Percentiles rank a stretch among this genome's conserved stretches.
Evolutionary conservation across 2,797 vertebrate genomes (phyloP).

Genomic region (Eulemur mongoz): DNA sequence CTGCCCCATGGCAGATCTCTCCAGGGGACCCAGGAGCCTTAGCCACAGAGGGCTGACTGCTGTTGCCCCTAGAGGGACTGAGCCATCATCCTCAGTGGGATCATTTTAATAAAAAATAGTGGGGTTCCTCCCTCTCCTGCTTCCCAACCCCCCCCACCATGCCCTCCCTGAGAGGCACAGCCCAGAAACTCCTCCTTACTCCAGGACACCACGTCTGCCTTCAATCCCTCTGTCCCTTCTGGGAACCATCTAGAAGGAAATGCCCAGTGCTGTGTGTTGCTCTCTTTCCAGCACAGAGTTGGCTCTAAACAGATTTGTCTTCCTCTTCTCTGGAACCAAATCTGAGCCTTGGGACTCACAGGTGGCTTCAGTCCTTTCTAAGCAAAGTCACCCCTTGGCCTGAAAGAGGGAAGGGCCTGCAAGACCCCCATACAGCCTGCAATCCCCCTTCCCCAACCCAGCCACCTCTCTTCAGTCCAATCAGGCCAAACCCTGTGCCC

Average conservation of each 20-base stretch:
- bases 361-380: neutral
- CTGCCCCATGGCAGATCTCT: neutral
- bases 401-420: neutral
- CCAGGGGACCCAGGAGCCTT: neutral
- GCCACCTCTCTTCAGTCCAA: neutral
- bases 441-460: neutral
- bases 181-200: neutral
- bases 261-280: fast-evolving
- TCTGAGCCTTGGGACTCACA: neutral
- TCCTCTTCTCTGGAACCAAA: neutral
- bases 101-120: neutral
- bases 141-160: neutral
- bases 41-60: neutral
- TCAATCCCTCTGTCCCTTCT: neutral
- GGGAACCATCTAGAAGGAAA: neutral
- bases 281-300: neutral
- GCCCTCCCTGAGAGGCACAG: neutral
- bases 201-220: neutral
- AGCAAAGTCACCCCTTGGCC: neutral
- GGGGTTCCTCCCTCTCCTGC: neutral
- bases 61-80: neutral
- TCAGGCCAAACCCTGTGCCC: neutral
- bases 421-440: neutral
- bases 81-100: neutral
- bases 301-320: neutral